Evolutionary conservation across 2,888 invertebrate genomes (phyloP), one percentile per base, ranked within the genome.

Genomic region (Synanthedon vespiformis): DNA sequence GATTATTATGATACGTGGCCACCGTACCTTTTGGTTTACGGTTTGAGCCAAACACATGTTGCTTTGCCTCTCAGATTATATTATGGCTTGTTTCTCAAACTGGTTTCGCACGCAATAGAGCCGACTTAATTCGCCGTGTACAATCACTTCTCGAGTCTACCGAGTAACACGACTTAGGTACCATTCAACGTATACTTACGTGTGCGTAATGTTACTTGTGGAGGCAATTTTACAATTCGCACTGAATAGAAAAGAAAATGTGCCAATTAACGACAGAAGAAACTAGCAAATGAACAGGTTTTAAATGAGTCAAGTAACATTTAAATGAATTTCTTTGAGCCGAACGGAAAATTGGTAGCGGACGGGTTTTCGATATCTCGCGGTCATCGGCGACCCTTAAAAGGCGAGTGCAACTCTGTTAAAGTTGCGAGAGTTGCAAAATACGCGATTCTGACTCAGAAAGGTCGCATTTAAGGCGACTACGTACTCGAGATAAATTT

Each of bases 381-480:
- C 61, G 61, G 63, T 62, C 63, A 68, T 64, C 68, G 55, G 61
- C 58, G 56, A 58, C 55, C 75, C 72, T 60, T 76, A 78, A 71
- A 80, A 69, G 80, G 77, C 58, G 54, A 68, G 61, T 67, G 61
- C 62, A 64, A 61, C 60, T 61, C 58, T 22, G 22, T 22, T 22
- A 5, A 22, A 4, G 0, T 22, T 22, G 1, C 22, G 22, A 22
- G 59, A 58, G 60, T 74, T 72, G 69, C 74, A 71, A 74, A 74
- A 74, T 70, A 72, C 68, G 60, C 56, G 70, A 65, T 62, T 72
- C 72, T 75, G 69, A 65, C 59, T 65, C 70, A 70, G 62, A 59
- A 63, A 66, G 61, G 59, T 59, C 54, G 47, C 60, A 63, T 61
- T 34, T 34, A 34, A 34, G 34, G 34, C 10, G 34, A 34, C 34